phyloP scores from a whole-genome alignment of 2,888 invertebrate genomes.

The Taphrorychus bicolor region DNA sequence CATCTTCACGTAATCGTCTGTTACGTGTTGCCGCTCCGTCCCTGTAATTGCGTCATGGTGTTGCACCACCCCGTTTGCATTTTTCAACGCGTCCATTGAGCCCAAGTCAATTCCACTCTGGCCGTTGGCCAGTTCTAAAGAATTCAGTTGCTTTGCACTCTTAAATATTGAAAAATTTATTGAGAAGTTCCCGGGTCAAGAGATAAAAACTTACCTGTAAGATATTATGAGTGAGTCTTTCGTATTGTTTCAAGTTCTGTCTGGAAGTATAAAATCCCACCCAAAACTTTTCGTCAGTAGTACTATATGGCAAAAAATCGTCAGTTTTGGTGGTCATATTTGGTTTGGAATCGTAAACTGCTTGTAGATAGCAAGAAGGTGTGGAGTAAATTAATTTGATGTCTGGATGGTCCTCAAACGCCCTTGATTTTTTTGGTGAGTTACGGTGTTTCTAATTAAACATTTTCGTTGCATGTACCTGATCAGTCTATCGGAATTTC shows the following conservation, averaged over 20 bases:
- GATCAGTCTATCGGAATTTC: constrained; percentile 66
- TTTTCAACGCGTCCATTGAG: constrained; percentile 69
- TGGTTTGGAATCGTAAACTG: constrained; percentile 58
- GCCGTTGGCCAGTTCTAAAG: constrained; percentile 54
- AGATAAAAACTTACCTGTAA: no score
- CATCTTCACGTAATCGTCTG: constrained; percentile 83
- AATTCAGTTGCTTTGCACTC: constrained; percentile 72
- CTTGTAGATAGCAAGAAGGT: constrained; percentile 80
- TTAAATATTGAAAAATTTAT: no score
- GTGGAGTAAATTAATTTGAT: constrained; percentile 81
- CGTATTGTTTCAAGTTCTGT: constrained; percentile 79
- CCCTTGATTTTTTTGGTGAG: constrained; percentile 48
- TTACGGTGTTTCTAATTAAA: no score
- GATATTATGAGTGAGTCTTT: constrained; percentile 75
- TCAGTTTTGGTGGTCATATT: constrained; percentile 76
- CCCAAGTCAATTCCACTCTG: constrained; percentile 54
- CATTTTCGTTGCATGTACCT: no score
- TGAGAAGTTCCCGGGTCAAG: no score
- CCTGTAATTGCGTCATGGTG: constrained; percentile 91
- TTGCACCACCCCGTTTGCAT: constrained; percentile 81
- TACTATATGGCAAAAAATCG: constrained; percentile 92
- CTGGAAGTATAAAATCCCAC: constrained; percentile 89
- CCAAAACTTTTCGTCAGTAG: constrained; percentile 86
- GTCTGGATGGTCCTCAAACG: constrained; percentile 53
- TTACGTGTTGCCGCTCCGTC: constrained; percentile 83